Evolutionary conservation across 2,797 vertebrate genomes (phyloP).

Genomic region (Falco naumanni): DNA sequence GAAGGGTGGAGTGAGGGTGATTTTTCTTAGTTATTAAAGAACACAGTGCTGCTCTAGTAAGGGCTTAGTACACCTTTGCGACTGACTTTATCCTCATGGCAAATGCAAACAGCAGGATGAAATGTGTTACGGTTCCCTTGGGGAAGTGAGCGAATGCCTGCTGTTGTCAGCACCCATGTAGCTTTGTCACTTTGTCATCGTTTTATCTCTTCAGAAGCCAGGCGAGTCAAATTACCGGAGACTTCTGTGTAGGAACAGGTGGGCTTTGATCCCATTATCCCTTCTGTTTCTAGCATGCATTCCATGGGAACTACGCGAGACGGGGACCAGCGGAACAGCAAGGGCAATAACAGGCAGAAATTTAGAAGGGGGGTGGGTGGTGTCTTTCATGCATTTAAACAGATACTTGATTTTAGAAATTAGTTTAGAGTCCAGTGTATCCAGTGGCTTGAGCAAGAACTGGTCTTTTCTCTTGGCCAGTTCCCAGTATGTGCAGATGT

Average conservation of each 20-base stretch:
- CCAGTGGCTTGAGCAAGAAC: background rate
- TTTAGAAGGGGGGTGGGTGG: background rate
- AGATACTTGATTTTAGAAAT: background rate
- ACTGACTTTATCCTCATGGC: background rate
- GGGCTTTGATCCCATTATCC: background rate
- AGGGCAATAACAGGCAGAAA: background rate
- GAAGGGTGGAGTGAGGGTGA: background rate
- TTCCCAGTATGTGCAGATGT: background rate
- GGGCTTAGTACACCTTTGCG: background rate
- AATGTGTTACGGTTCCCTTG: background rate
- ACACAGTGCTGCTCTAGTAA: background rate
- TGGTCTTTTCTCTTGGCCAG: background rate
- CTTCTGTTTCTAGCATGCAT: background rate
- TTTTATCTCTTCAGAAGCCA: background rate
- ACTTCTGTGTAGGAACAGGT: background rate
- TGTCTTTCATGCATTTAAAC: background rate
- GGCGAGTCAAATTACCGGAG: background rate
- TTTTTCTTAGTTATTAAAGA: background rate
- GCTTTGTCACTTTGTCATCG: background rate
- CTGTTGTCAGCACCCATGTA: background rate
- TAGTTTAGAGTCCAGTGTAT: background rate
- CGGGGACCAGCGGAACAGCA: rapidly evolving
- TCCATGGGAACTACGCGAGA: background rate
- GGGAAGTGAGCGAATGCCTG: background rate
- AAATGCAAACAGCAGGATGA: background rate